Evolutionary conservation across 1,140 invertebrate species (phyloP).

Genomic region (Theocolax elegans): DNA sequence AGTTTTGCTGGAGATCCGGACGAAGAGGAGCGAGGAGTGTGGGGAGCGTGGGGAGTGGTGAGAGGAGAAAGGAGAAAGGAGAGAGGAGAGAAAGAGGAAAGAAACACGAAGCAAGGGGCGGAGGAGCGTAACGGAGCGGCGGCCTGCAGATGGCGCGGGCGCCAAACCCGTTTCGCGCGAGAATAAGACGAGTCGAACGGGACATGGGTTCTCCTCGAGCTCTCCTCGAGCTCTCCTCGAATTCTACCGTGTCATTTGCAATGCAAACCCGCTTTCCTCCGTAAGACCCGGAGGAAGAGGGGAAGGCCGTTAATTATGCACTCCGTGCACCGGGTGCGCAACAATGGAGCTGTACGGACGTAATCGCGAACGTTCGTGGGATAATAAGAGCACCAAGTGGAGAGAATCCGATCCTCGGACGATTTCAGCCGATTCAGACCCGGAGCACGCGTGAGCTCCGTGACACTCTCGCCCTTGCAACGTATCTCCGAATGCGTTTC

Average conservation of each 20-base stretch:
- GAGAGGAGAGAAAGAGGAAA: not conserved
- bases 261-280: constrained; percentile 47
- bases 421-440: not conserved
- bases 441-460: not conserved
- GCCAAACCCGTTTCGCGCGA: not conserved
- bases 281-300: not conserved
- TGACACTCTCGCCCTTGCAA: not conserved
- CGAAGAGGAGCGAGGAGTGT: too few relatives aligned
- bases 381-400: constrained; percentile 33
- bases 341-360: constrained; percentile 44
- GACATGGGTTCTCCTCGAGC: not conserved
- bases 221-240: not conserved
- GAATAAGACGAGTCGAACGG: constrained; percentile 16
- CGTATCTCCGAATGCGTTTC: too few relatives aligned
- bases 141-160: not conserved
- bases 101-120: too few relatives aligned
- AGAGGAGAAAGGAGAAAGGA: too few relatives aligned
- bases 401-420: not conserved
- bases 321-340: constrained; percentile 44
- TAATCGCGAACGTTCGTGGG: constrained; percentile 13
- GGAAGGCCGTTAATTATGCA: constrained; percentile 56
- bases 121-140: too few relatives aligned
- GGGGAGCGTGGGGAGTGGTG: too few relatives aligned
- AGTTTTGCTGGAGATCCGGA: too few relatives aligned
- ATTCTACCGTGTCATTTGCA: constrained; percentile 49